phyloP scores from a whole-genome alignment of 2,888 invertebrate species.

The Coelopa pilipes region DNA sequence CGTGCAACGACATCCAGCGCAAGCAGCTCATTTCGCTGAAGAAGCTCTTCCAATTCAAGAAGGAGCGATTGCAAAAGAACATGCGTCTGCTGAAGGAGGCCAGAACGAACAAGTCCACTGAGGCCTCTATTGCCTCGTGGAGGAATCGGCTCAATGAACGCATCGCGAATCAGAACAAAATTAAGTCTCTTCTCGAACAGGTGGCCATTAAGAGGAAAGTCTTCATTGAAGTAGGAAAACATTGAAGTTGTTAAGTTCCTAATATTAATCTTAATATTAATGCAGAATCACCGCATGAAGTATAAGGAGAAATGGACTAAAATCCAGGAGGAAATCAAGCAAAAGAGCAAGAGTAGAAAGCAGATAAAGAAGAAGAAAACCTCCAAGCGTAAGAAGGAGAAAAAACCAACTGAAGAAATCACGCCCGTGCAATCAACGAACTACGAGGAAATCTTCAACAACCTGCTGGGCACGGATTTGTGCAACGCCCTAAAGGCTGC shows the following conservation, averaged over 20 bases:
- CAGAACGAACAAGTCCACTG: conserved; percentile 45
- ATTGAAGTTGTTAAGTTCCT: neutral
- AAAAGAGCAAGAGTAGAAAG: conserved; percentile 28
- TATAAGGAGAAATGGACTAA: conserved; percentile 44
- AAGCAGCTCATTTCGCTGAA: conserved; percentile 61
- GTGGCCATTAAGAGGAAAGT: conserved; percentile 44
- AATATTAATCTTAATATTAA: neutral
- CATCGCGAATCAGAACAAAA: conserved; percentile 53
- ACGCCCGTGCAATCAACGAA: conserved; percentile 46
- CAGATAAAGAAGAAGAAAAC: neutral
- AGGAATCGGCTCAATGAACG: conserved; percentile 57
- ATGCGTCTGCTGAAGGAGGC: conserved; percentile 47
- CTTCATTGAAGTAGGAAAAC: conserved; percentile 51
- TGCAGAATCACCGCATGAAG: conserved; percentile 40
- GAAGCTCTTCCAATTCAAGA: conserved; percentile 59
- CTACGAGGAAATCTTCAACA: conserved; percentile 52
- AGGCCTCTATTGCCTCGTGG: conserved; percentile 56
- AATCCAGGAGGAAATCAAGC: conserved; percentile 44
- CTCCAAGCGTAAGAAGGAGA: neutral
- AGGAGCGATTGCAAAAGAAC: conserved; percentile 56
- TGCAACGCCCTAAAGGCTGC: conserved; percentile 58
- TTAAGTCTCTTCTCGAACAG: conserved; percentile 46
- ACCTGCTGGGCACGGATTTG: conserved; percentile 55
- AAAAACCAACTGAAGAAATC: neutral
- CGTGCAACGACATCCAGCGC: conserved; percentile 55